Percentiles rank a stretch among this genome's conserved stretches.
Evolutionary conservation across 2,113 vertebrate species (phyloP).

Genomic region (Opisthocomus hoazin): DNA sequence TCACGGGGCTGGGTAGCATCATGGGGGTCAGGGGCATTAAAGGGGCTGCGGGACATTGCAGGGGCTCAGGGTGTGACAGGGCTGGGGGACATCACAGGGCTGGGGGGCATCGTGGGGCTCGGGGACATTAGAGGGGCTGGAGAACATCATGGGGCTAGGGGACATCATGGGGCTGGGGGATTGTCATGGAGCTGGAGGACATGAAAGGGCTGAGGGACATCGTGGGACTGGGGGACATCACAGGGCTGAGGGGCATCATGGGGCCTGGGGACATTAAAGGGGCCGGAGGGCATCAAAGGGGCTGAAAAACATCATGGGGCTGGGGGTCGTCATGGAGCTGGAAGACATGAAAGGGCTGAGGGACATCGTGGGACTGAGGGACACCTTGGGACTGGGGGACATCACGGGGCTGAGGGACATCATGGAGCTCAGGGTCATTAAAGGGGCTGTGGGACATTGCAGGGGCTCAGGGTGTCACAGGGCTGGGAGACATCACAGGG

Average conservation of each 20-base stretch:
- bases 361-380: neutral
- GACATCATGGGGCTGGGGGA: neutral
- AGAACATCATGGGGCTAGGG: rapidly evolving
- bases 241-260: neutral
- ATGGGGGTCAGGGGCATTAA: too few species aligned
- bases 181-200: too few species aligned
- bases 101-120: neutral
- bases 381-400: neutral
- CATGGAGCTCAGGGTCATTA: too few species aligned
- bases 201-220: rapidly evolving
- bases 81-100: neutral
- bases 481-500: neutral
- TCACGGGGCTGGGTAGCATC: too few species aligned
- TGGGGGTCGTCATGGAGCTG: too few species aligned
- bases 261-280: neutral
- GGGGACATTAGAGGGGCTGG: too few species aligned
- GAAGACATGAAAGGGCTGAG: too few species aligned
- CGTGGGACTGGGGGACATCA: neutral
- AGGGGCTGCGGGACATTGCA: neutral
- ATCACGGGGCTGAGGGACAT: too few species aligned
- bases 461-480: too few species aligned
- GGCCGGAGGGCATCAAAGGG: too few species aligned
- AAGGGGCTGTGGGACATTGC: neutral
- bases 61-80: too few species aligned
- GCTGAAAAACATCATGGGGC: too few species aligned